Evolutionary conservation across 1,140 invertebrate species (phyloP), one percentile per base, ranked within the genome.

Genomic region (Drosophila baimaii): DNA sequence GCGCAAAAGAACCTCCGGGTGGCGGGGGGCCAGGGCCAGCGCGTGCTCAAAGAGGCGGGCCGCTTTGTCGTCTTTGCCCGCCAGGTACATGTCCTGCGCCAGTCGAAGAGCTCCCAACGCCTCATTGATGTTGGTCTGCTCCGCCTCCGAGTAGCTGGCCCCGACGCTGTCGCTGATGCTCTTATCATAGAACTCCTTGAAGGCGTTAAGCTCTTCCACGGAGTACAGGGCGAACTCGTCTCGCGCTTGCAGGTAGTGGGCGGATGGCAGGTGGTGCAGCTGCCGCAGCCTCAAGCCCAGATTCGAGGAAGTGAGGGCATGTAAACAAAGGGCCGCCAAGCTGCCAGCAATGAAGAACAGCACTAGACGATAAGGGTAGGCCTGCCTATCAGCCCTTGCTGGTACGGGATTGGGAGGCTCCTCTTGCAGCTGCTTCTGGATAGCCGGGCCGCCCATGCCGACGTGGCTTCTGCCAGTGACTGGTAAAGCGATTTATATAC

Each of bases 41-140:
- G 98, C 98, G 93, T 99, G 98, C 92, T 97, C 95, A 86, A 98
- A 97, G 23, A 99, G 91, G 92, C 97, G 97, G 7, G 95, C 92
- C 3, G 98, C 97, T 93, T 98, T 98, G 29, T 97, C 95, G 52
- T 94, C 93, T 92, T 98, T 98, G 1, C 97, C 97, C 13, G 94
- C 92, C 52, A 94, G 93, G 90, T 96, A 96, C 95, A 98, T 96
- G 73, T 97, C 96, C 59, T 97, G 82, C 0, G 98, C 98, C 33
- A 97, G 94, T 72, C 97, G 95, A 56, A 98, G 91, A 1, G 97
- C 96, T 56, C 95, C 95, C 19, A 98, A 92, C 1, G 98, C 97
- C 93, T 99, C 98, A 39, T 92, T 91, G 3, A 90, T 72, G 47
- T 92, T 91, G 0, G 86, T 82, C 19, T 84, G 64, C 3, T 82